Conservation (phyloP, 2,113 vertebrate genomes). For the Craseonycteris thonglongyai region DNA sequence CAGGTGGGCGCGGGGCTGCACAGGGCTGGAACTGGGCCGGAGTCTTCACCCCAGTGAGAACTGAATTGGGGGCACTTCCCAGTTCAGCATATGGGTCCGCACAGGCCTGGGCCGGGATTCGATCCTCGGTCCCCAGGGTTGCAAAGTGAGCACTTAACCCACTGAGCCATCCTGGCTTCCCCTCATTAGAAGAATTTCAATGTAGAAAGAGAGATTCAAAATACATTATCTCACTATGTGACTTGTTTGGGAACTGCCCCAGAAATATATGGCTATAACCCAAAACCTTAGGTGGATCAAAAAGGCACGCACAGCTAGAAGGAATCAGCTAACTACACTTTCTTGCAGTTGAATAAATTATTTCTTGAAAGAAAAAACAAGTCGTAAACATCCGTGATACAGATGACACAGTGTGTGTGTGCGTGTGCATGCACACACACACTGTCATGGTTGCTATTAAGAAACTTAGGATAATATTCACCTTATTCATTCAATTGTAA, state of each 20-base stretch:
- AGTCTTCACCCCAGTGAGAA: no score
- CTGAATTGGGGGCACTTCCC: no score
- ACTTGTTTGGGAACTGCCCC: neutral
- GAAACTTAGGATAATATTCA: neutral
- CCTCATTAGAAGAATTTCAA: neutral
- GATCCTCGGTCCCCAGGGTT: no score
- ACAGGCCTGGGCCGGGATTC: no score
- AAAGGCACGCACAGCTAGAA: neutral
- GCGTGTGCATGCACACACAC: neutral
- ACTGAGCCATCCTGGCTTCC: no score
- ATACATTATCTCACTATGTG: neutral
- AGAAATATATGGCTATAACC: neutral
- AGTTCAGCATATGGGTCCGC: no score
- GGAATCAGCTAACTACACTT: neutral
- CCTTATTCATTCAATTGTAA: neutral
- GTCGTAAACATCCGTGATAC: neutral
- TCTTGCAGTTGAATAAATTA: neutral
- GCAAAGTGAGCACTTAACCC: no score
- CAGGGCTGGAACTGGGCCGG: no score
- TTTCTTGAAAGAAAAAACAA: neutral
- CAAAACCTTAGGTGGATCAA: neutral
- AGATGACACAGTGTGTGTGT: neutral
- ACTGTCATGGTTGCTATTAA: neutral
- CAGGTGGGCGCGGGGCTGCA: no score
- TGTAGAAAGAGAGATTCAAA: neutral